Base-by-base conservation (phyloP, 35 echinoderm and acorn worm species). In the Lytechinus variegatus region DNA sequence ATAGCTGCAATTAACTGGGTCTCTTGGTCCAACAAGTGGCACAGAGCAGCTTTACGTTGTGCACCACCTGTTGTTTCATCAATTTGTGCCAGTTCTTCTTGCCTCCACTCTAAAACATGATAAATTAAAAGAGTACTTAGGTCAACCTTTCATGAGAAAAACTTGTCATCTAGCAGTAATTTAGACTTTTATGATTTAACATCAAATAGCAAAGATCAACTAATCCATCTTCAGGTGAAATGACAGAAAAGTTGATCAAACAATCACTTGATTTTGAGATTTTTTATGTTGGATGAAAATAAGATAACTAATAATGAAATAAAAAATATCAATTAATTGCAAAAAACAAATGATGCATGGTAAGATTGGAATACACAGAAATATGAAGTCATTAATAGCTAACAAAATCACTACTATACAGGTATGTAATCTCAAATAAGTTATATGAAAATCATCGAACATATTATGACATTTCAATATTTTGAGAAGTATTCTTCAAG, bases 1-100 rank as follows among this genome's bases (percentile, higher is more conserved):
- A 99, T 99, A 51, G 98, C 96, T 56, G 98, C 98, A 92, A 99
- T 98, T 61, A 99, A 89, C 87, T 99, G 98, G 14, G 98, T 99
- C 79, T 99, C 98, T 61, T 99, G 98, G 61, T 99, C 98, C 24
- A 99, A 95, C 27, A 99, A 94, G 55, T 99, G 98, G 87, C 98
- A 99, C 21, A 99, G 89, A 61, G 98, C 98, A 94, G 98, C 98
- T 95, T 99, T 99, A 11, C 98, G 97, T 55, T 96, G 96, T 27
- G 98, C 95, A 94, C 97, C 98, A 21, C 94, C 93, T 92, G 98
- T 86, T 3, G 94, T 92, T 24, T 96, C 90, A 86, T 99, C 91
- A 57, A 99, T 99, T 16, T 94, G 93, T 51, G 94, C 95, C 9
- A 99, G 55, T 94, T 99, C 98, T 87, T 98, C 97, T 28, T 98